Evolutionary conservation across 2,113 vertebrate species (phyloP).

Genomic region (Piaya cayana): DNA sequence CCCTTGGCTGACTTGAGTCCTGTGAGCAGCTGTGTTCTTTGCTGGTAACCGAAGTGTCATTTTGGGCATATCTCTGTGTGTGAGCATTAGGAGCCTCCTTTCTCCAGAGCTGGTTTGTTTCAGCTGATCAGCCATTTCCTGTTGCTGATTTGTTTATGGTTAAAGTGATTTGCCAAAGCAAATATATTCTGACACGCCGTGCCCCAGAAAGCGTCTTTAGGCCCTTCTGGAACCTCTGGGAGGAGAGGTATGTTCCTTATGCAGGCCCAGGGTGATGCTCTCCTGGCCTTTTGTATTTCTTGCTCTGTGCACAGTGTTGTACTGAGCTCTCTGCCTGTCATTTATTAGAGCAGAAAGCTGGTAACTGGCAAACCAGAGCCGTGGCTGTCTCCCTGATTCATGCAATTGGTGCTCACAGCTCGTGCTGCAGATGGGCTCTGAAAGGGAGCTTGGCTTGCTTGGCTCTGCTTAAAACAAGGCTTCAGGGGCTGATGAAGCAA

Average conservation of each 20-base stretch:
- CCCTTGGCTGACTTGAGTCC: background rate
- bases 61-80: background rate
- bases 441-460: constrained; percentile 29
- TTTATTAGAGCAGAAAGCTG: background rate
- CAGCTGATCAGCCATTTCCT: constrained; percentile 44
- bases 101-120: constrained; percentile 23
- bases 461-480: background rate
- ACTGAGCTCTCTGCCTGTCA: background rate
- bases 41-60: background rate
- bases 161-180: constrained; percentile 35
- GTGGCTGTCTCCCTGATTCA: background rate
- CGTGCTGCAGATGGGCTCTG: constrained; percentile 12
- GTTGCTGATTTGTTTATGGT: constrained; percentile 52
- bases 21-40: background rate
- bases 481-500: background rate
- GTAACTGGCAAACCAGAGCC: constrained; percentile 24
- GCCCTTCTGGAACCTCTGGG: constrained; percentile 19
- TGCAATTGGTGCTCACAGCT: background rate
- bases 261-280: background rate
- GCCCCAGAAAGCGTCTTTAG: constrained; percentile 12
- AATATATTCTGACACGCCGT: background rate
- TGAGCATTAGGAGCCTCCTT: background rate
- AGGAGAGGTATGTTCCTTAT: background rate
- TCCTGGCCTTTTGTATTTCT: background rate
- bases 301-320: rapidly evolving